A percentile compares a stretch with the other conserved stretches of the same genome.
Evolutionary conservation across 2,797 vertebrate genomes (phyloP).

Genomic region (Salmo trutta): DNA sequence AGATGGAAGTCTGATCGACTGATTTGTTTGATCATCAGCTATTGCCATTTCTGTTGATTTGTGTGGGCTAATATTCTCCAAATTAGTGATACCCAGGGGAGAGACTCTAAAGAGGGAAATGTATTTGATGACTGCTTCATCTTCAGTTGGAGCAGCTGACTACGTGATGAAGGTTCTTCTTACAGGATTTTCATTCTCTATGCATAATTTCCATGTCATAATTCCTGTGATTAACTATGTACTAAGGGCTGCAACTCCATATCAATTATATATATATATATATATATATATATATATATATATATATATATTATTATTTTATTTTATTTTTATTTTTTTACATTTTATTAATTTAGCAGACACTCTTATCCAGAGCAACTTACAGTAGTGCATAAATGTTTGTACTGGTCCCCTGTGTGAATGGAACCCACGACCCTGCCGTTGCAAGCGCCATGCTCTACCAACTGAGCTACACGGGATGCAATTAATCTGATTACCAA

Average conservation of each 20-base stretch:
- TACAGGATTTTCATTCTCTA: background rate
- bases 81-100: slow-evolving; percentile 48
- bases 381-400: background rate
- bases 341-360: too few species aligned
- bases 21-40: slow-evolving; percentile 50
- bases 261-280: too few species aligned
- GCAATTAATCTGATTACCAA: too few species aligned
- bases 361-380: background rate
- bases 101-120: slow-evolving; percentile 35
- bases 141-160: slow-evolving; percentile 19
- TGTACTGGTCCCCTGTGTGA: too few species aligned
- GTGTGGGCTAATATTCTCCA: slow-evolving; percentile 48
- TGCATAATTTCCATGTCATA: background rate
- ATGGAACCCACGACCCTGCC: too few species aligned
- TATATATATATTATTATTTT: too few species aligned
- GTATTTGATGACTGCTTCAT: slow-evolving; percentile 26
- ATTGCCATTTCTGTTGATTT: slow-evolving; percentile 51
- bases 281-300: too few species aligned
- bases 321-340: too few species aligned
- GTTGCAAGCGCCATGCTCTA: too few species aligned
- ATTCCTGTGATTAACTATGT: too few species aligned
- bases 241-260: too few species aligned
- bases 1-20: slow-evolving; percentile 48
- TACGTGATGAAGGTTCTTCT: background rate
- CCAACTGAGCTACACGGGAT: too few species aligned